Conservation (phyloP, 2,888 invertebrate species). For the Chrysina gloriosa region DNA sequence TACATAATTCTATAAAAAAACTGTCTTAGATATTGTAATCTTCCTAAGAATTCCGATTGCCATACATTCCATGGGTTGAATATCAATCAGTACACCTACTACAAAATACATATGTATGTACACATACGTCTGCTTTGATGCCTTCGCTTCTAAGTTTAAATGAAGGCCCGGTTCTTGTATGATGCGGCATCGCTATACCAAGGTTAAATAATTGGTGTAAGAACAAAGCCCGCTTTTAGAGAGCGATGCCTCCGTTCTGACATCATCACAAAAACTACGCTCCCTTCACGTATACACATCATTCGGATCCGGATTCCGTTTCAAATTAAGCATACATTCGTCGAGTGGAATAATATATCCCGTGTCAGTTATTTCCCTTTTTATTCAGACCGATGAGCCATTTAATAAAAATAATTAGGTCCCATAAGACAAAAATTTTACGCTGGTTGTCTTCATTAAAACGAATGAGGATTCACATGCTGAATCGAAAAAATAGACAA, state of each 20-base stretch:
- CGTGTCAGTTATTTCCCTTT: conserved; percentile 25
- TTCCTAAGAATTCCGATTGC: too few species aligned
- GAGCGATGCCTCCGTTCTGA: conserved; percentile 20
- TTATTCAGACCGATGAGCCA: conserved; percentile 35
- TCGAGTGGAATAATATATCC: conserved; percentile 23
- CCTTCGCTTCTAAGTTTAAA: background rate
- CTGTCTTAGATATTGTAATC: background rate
- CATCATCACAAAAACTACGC: conserved; percentile 13
- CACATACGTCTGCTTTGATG: conserved; percentile 1
- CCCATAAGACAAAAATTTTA: conserved; percentile 43
- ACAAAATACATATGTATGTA: background rate
- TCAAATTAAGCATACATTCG: conserved; percentile 29
- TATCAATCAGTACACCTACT: background rate
- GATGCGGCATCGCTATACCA: background rate
- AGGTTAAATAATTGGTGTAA: conserved; percentile 28
- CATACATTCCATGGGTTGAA: background rate
- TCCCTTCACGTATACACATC: conserved; percentile 13
- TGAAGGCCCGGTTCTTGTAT: background rate
- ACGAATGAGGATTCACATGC: conserved; percentile 39
- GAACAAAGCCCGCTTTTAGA: conserved; percentile 21
- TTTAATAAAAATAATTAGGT: conserved; percentile 41
- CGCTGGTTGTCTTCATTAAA: conserved; percentile 42
- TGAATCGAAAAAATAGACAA: conserved; percentile 31
- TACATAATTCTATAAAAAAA: too few species aligned
- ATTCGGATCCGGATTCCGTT: conserved; percentile 30